Percentiles rank a stretch among this genome's conserved stretches.
Conservation (phyloP, 2,888 invertebrate genomes). For the Plebejus melissa region DNA sequence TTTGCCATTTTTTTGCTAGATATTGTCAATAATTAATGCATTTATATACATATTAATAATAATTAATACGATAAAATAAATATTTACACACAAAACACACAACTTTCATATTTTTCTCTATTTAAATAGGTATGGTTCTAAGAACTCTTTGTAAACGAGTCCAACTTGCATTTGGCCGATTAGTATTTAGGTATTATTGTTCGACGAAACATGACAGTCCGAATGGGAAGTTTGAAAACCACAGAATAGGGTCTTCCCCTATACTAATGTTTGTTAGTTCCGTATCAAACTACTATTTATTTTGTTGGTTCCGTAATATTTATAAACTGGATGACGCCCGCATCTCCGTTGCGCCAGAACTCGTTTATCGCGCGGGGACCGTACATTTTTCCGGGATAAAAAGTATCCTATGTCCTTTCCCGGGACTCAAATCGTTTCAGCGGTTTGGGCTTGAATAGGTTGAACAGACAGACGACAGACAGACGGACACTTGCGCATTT, state of each 20-base stretch:
- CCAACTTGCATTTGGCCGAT: no score
- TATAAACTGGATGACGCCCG: not conserved
- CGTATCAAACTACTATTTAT: not conserved
- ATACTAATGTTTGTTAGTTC: not conserved
- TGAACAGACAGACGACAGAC: not conserved
- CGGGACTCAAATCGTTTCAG: no score
- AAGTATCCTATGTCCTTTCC: no score
- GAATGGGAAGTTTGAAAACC: not conserved
- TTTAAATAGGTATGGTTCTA: no score
- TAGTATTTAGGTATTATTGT: no score
- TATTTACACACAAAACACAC: no score
- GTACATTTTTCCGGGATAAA: not conserved
- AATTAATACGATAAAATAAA: no score
- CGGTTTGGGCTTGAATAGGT: not conserved
- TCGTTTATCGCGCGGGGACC: not conserved
- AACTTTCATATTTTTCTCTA: no score
- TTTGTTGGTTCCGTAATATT: not conserved
- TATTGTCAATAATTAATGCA: no score
- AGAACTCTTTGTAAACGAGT: no score
- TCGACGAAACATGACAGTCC: not conserved
- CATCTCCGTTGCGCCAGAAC: not conserved
- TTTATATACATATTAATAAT: no score
- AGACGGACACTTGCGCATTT: not conserved
- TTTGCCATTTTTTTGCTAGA: no score
- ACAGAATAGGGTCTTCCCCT: conserved; percentile 12